phyloP scores from a whole-genome alignment of 2,888 invertebrate species.

The Chouioia cunea region DNA sequence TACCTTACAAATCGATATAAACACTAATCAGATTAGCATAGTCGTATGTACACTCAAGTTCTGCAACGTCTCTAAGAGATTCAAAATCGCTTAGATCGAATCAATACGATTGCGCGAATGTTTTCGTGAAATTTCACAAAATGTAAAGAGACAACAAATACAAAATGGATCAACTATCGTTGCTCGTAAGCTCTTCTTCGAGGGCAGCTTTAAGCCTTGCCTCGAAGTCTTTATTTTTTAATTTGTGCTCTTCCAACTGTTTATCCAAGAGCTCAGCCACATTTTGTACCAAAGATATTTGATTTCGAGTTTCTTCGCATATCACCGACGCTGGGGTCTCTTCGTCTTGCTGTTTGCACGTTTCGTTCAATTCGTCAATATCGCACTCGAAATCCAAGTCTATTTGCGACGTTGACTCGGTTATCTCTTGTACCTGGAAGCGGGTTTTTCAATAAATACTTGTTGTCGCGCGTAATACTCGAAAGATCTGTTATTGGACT shows the following conservation, averaged over 20 bases:
- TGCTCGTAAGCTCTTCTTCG: constrained; percentile 39
- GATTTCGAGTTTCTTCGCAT: constrained; percentile 27
- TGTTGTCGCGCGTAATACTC: neutral
- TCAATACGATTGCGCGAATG: too few relatives aligned
- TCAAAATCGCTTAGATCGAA: too few relatives aligned
- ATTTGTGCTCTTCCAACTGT: constrained; percentile 69
- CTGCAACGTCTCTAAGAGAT: too few relatives aligned
- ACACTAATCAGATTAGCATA: too few relatives aligned
- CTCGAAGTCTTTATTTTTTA: constrained; percentile 70
- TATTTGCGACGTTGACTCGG: neutral
- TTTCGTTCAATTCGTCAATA: constrained; percentile 36
- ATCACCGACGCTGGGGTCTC: constrained; percentile 2
- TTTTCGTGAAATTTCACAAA: neutral
- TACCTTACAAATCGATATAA: too few relatives aligned
- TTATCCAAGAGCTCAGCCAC: constrained; percentile 68
- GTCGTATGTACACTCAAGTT: too few relatives aligned
- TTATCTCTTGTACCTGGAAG: neutral
- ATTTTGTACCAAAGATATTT: neutral
- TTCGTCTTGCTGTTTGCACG: constrained; percentile 33
- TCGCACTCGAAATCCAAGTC: constrained; percentile 29
- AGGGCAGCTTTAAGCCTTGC: constrained; percentile 70
- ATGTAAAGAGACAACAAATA: constrained; percentile 8
- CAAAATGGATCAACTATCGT: constrained; percentile 25
- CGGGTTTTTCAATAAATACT: too few relatives aligned
- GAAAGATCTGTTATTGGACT: constrained; percentile 13